Evolutionary conservation across 1,140 invertebrate genomes (phyloP).

Genomic region (Hormaphis cornu): DNA sequence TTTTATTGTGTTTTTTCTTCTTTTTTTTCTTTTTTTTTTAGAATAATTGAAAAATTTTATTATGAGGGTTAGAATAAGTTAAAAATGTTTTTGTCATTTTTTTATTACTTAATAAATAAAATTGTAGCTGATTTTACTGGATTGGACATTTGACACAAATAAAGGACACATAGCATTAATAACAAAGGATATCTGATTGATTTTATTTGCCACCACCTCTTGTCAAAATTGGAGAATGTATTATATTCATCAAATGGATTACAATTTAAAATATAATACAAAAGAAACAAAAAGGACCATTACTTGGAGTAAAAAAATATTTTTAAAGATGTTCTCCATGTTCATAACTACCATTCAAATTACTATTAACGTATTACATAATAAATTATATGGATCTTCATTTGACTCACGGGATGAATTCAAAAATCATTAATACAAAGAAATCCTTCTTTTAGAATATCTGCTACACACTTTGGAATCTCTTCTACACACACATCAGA

Average conservation of each 20-base stretch:
- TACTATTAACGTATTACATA: background rate
- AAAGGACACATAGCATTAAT: slow-evolving; percentile 30
- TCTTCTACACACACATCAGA: background rate
- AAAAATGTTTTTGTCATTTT: slow-evolving; percentile 26
- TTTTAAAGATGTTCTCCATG: background rate
- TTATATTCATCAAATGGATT: background rate
- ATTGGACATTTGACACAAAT: slow-evolving; percentile 30
- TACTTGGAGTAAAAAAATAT: background rate
- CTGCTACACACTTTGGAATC: background rate
- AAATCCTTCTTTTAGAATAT: background rate
- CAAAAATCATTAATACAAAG: background rate
- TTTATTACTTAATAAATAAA: slow-evolving; percentile 19
- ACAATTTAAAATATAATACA: background rate
- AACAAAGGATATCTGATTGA: slow-evolving; percentile 24
- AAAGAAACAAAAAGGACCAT: background rate
- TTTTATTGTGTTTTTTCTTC: slow-evolving; percentile 1
- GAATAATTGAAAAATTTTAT: slow-evolving; percentile 7
- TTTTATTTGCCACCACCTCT: slow-evolving; percentile 27
- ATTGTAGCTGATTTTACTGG: slow-evolving; percentile 31
- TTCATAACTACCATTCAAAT: background rate
- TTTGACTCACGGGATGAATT: background rate
- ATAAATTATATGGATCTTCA: background rate
- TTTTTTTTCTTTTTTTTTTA: background rate
- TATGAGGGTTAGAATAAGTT: slow-evolving; percentile 31
- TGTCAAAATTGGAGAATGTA: background rate